Evolutionary conservation across 2,888 invertebrate genomes (phyloP), one percentile per base, ranked within the genome.

Genomic region (Boloria selene): DNA sequence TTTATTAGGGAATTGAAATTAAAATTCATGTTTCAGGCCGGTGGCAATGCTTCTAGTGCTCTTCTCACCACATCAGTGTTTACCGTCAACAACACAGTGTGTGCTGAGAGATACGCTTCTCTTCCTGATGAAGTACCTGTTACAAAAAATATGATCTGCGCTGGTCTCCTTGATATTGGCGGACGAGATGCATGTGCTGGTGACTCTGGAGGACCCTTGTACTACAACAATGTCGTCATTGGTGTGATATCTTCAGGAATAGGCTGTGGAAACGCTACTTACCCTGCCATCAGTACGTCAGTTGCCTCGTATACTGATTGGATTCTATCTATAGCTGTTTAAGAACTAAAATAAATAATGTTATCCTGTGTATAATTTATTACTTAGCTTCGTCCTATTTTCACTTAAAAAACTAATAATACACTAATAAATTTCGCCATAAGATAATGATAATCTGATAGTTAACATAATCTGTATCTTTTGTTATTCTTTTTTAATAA

Each of bases 121-220:
- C 47, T 76, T 10, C 66, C 64, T 0, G 26, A 17, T 5, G 54
- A 60, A 3, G 17, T 50, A 0, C 18, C 14, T 10, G 75, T 84
- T n/a, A 86, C 86, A 3, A 69, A 77, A 10, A 84, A 84, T 70
- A 88, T 89, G 87, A 80, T 89, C 70, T 88, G 88, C 68, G 83
- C 85, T 63, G 86, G 87, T 53, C 16, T 81, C 3, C 67, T 81
- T 4, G 79, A 79, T 53, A 64, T 77, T 0, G 86, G 84, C 3
- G 85, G 84, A 3, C 68, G 62, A 10, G 86, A 82, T 63, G 82
- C 84, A 3, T 87, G 87, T 70, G 83, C 88, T 77, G 92, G 89
- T 59, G 93, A 93, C 77, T 87, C 89, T 54, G 93, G 93, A 3
- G 93, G 93, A 45, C 93, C 93, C 22, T 74, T 93, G 64, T 87